Evolutionary conservation across 1,140 invertebrate genomes (phyloP), one percentile per base, ranked within the genome.

Genomic region (Hylaeus anthracinus): DNA sequence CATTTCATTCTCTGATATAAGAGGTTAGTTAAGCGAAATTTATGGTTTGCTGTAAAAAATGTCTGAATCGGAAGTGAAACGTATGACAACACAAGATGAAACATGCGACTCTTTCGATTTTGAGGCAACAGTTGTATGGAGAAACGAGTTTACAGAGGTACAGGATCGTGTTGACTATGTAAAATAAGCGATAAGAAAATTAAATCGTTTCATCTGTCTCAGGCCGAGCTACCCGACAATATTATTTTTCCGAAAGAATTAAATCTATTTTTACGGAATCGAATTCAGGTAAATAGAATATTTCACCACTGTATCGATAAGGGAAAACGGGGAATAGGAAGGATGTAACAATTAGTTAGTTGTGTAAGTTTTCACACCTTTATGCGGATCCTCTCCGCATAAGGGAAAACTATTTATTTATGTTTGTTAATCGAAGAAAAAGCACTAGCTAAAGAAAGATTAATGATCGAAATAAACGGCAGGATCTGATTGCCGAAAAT

Each of bases 401-500:
- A n/a, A 45, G 5, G 5, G 5, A 45, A 5, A 45, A 45, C 5
- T 45, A 5, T 45, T 45, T 45, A 45, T 45, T 45, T 45, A 45
- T 45, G 3, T 3, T 45, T 45, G 43, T 45, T 45, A 45, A 45
- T 45, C 5, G 5, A 45, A 45, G 43, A 26, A 45, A 45, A 5
- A 45, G 43, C 43, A 45, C 5, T 45, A 45, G 3, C 3, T 45
- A n/a, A 14, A 10, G 10, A 60, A 51, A 61, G 26, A 61, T 64
- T 45, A 4, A 72, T 61, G 39, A 65, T 56, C 15, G 14, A 74
- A 14, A 61, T 37, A 41, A 81, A 63, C 72, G 83, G 56, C 61
- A 94, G 93, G 90, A 91, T 86, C 83, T 93, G 48, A 88, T 75
- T 41, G 83, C 89, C 39, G 91, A 94, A 87, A 94, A 93, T 89